Evolutionary conservation across 2,888 invertebrate species (phyloP).

Genomic region (Xestia xanthographa): DNA sequence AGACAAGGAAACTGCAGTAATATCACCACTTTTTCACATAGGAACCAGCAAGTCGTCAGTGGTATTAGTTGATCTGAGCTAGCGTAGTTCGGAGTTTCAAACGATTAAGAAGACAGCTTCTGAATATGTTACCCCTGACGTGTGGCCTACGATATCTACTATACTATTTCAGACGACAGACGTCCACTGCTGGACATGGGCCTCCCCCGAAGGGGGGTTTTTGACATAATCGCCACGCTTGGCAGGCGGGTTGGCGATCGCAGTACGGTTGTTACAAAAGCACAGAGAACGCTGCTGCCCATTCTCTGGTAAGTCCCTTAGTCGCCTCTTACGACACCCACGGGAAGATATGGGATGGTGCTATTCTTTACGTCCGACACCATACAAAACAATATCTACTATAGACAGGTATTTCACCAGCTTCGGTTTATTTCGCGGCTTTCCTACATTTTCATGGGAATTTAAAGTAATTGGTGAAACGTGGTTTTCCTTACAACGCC

Average conservation of each 20-base stretch:
- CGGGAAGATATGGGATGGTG: no score
- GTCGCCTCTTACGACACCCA: no score
- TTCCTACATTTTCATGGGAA: neutral
- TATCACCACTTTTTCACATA: neutral
- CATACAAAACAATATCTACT: neutral
- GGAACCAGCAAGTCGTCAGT: neutral
- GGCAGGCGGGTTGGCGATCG: no score
- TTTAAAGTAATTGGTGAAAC: neutral
- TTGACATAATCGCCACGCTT: no score
- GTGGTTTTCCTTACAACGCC: neutral
- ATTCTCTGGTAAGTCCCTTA: no score
- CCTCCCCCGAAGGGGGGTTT: no score
- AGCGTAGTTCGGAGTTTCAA: neutral
- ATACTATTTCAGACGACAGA: no score
- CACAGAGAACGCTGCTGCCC: no score
- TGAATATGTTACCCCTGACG: neutral
- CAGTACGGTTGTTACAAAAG: no score
- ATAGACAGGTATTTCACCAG: neutral
- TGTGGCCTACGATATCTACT: neutral
- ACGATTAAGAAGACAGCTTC: neutral
- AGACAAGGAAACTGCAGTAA: neutral
- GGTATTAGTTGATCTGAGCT: neutral
- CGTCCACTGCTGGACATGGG: no score
- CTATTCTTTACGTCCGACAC: no score
- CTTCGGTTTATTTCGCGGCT: neutral